A percentile compares a stretch with the other conserved stretches of the same genome.
Evolutionary conservation across 2,888 invertebrate species (phyloP).

Genomic region (Unio delphinus): DNA sequence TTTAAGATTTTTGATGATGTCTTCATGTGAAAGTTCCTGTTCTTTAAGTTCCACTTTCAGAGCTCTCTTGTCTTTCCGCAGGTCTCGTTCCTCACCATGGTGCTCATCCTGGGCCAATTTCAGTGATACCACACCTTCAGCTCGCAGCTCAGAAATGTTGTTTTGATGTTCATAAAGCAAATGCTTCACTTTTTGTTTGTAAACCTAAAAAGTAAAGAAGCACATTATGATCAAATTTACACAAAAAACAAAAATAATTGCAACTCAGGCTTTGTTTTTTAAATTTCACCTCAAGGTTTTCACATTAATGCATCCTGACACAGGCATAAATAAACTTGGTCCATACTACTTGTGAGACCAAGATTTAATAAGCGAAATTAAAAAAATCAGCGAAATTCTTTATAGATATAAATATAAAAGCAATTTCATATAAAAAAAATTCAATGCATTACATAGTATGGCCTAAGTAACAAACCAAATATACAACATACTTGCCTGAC

Average conservation of each 20-base stretch:
- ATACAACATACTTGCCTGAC: too few species aligned
- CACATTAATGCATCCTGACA: background rate
- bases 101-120: constrained; percentile 88
- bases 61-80: constrained; percentile 82
- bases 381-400: too few species aligned
- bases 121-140: constrained; percentile 79
- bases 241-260: background rate
- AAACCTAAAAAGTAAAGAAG: constrained; percentile 74
- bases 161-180: constrained; percentile 92
- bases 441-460: too few species aligned
- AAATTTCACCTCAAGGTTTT: background rate
- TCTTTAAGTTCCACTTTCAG: constrained; percentile 81
- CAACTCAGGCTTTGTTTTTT: background rate
- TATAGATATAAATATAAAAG: too few species aligned
- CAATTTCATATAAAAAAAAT: too few species aligned
- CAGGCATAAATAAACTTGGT: background rate
- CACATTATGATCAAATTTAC: background rate
- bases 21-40: constrained; percentile 80
- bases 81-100: constrained; percentile 81
- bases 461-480: too few species aligned
- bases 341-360: background rate
- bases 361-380: background rate
- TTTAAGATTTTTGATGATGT: constrained; percentile 82
- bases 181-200: constrained; percentile 94
- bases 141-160: constrained; percentile 86